Percentiles rank a stretch among this genome's conserved stretches.
Conservation (phyloP, 2,888 invertebrate species). For the Reticulitermes lucifugus region DNA sequence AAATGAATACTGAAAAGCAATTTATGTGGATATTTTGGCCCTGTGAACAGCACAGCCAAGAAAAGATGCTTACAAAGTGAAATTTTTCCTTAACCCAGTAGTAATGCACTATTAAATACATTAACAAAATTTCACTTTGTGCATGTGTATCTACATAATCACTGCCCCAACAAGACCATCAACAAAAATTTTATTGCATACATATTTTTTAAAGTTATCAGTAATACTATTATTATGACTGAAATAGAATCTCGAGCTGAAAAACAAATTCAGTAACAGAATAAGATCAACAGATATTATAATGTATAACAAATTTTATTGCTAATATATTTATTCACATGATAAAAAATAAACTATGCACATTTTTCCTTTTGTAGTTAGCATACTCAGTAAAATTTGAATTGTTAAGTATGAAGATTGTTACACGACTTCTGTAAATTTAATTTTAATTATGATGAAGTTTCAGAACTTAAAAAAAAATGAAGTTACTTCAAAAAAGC, state of each 20-base stretch:
- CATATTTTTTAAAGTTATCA: too few species aligned
- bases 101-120: too few species aligned
- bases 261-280: conserved; percentile 9
- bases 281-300: conserved; percentile 49
- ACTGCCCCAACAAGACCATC: too few species aligned
- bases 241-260: background rate
- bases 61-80: too few species aligned
- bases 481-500: conserved; percentile 46
- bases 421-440: conserved; percentile 48
- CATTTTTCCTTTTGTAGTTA: conserved; percentile 59
- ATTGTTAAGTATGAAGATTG: conserved; percentile 51
- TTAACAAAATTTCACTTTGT: too few species aligned
- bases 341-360: conserved; percentile 78
- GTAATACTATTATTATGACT: too few species aligned
- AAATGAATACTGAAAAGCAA: too few species aligned
- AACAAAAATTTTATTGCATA: too few species aligned
- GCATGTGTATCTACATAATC: too few species aligned
- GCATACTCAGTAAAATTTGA: conserved; percentile 55
- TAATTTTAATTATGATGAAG: conserved; percentile 24
- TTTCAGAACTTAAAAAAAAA: conserved; percentile 33
- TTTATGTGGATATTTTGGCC: too few species aligned
- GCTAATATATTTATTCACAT: conserved; percentile 74
- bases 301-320: conserved; percentile 73
- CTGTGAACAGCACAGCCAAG: too few species aligned
- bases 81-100: too few species aligned